phyloP scores from a whole-genome alignment of 2,888 invertebrate genomes.

The Tryphoninae sp. region DNA sequence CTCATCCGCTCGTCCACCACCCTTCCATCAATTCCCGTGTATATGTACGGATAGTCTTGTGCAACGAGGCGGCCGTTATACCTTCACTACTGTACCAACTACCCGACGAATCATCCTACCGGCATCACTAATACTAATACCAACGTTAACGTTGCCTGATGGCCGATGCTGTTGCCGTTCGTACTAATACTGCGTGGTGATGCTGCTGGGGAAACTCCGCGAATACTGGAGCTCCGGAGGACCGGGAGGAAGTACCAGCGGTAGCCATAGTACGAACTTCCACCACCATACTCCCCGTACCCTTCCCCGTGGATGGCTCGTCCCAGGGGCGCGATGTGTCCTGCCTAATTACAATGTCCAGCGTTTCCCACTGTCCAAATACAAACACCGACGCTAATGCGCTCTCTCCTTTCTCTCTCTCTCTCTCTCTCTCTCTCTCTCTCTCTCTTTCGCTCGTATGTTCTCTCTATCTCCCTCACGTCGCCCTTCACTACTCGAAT shows the following conservation, averaged over 20 bases:
- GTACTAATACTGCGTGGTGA: constrained; percentile 38
- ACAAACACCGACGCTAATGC: constrained; percentile 79
- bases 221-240: constrained; percentile 42
- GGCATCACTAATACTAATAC: constrained; percentile 56
- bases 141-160: constrained; percentile 45
- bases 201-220: constrained; percentile 39
- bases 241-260: constrained; percentile 29
- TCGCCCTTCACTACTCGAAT: constrained; percentile 42
- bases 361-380: constrained; percentile 77
- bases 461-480: constrained; percentile 26
- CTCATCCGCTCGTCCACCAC: constrained; percentile 42
- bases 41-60: constrained; percentile 41
- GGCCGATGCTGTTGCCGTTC: constrained; percentile 34
- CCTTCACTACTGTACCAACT: constrained; percentile 47
- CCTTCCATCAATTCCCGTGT: constrained; percentile 52
- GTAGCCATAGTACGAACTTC: constrained; percentile 52
- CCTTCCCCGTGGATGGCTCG: constrained; percentile 48
- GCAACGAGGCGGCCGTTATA: constrained; percentile 50
- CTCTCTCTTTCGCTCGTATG: constrained; percentile 42
- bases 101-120: constrained; percentile 53
- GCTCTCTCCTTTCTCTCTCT: constrained; percentile 65
- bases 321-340: constrained; percentile 80
- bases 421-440: constrained; percentile 41
- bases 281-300: constrained; percentile 26
- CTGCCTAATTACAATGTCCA: constrained; percentile 81